Evolutionary conservation across 2,888 invertebrate genomes (phyloP), one percentile per base, ranked within the genome.

Genomic region (Branchellion lobata): DNA sequence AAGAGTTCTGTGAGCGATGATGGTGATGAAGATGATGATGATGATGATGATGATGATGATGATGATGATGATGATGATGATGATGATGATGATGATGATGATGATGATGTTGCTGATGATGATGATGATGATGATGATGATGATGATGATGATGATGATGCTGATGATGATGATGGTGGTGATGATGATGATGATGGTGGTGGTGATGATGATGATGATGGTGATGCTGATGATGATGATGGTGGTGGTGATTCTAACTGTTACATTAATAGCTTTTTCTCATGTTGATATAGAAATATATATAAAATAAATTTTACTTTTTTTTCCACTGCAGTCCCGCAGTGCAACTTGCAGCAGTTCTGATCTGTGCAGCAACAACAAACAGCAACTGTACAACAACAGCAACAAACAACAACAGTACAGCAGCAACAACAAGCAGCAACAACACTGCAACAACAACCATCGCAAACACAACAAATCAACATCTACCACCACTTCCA

Each of bases 1-100:
- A 84, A 81, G 68, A 82, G 82, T 47, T 81, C 84, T 72, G 85
- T 85, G 83, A 0, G 5, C 3, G 72, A 71, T 33, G 5, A 33
- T 34, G 5, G 8, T n/a, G 3, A 11, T 27, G 65, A n/a, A 8
- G 27, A 68, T 27, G 27, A n/a, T 68, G 33, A 69, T 69, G 31
- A 68, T 69, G 34, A 69, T 69, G 34, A 29, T 69, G 34, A 69
- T 69, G 34, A 29, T 69, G 34, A 69, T 69, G 33, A 31, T 68
- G 27, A 1, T 18, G 29, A n/a, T 27, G 18, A 31, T 27, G 69
- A 1, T 3, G n/a, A 29, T 18, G 31, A 40, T 73, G 21, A 40
- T 24, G 36, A 34, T 36, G 27, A 73, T 34, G 11, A 73, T 40
- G 73, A 73, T 73, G 24, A 73, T 73, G 73, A 36, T 31, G 73